Percentiles rank a stretch among this genome's conserved stretches.
Evolutionary conservation across 35 echinoderm and acorn worm species (phyloP).

Genomic region (Strongylocentrotus purpuratus): DNA sequence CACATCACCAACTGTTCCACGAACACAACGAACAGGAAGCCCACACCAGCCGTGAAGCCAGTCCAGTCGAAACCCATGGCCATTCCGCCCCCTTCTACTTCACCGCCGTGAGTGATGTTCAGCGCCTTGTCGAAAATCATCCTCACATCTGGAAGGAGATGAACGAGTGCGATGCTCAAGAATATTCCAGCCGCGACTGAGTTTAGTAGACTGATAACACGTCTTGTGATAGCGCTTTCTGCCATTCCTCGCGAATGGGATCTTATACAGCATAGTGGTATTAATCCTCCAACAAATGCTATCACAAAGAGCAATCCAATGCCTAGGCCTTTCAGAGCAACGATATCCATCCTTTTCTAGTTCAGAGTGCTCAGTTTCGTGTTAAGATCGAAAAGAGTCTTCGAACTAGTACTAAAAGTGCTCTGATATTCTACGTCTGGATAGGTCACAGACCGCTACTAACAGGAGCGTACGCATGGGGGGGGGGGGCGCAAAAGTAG

Average conservation of each 20-base stretch:
- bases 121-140: slow-evolving; percentile 59
- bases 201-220: slow-evolving; percentile 73
- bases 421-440: no score
- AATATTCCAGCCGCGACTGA: slow-evolving; percentile 89
- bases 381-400: no score
- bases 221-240: background rate
- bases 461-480: no score
- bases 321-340: background rate
- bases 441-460: no score
- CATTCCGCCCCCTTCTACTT: background rate
- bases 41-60: slow-evolving; percentile 65
- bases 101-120: background rate
- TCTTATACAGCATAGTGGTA: background rate
- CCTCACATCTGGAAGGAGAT: slow-evolving; percentile 78
- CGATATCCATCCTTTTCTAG: background rate
- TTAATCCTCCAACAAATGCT: background rate
- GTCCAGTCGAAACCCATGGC: slow-evolving; percentile 69
- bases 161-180: slow-evolving; percentile 77
- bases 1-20: slow-evolving; percentile 64
- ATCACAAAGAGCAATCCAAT: background rate
- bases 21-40: slow-evolving; percentile 85
- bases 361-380: background rate
- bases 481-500: no score
- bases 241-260: background rate
- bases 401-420: no score